Evolutionary conservation across 2,113 vertebrate species (phyloP), one percentile per base, ranked within the genome.

Genomic region (Dolichallabes microphthalmus): DNA sequence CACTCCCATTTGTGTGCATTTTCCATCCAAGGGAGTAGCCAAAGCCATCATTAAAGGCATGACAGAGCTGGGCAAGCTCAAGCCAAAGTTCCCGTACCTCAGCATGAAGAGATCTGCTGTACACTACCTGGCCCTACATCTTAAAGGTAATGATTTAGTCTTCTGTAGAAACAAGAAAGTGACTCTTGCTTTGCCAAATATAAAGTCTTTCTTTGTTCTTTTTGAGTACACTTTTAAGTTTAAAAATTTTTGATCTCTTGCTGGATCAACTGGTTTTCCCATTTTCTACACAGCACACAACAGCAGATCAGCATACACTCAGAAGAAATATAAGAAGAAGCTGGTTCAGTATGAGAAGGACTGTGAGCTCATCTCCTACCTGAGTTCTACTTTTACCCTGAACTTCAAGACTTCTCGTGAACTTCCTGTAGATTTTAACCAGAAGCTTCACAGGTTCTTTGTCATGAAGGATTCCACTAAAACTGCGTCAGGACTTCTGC

Each of bases 61-160:
- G 95, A 97, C 95, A 82, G 95, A 96, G 85, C 96, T 94, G 0
- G 97, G 97, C 39, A 95, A 95, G 89, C 91, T 98, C 71, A 99
- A 97, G 93, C 98, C 97, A 76, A 99, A 99, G 91, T 96, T 95
- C 90, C 98, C 98, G 45, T 99, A 96, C 90, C 88, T 97, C 68
- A 97, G 94, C 86, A 80, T 95, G 85, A 94, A 93, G 91, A 94
- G 89, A 90, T 97, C 97, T 81, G 96, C 96, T 66, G 91, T 98
- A 63, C 90, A 96, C 0, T 98, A 97, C 80, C 85, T 98, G 55
- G 96, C 95, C 12, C 94, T 94, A 88, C 96, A 99, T 91, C 94
- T 99, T 82, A 99, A 98, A 98, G 98, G 98, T 99, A 83, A 58
- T 61, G 12, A 17, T 61, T 45, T 30, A 8, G n/a, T 52, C 52